Evolutionary conservation across 2,113 vertebrate genomes (phyloP), one percentile per base, ranked within the genome.

Genomic region (Notiomystis cincta): DNA sequence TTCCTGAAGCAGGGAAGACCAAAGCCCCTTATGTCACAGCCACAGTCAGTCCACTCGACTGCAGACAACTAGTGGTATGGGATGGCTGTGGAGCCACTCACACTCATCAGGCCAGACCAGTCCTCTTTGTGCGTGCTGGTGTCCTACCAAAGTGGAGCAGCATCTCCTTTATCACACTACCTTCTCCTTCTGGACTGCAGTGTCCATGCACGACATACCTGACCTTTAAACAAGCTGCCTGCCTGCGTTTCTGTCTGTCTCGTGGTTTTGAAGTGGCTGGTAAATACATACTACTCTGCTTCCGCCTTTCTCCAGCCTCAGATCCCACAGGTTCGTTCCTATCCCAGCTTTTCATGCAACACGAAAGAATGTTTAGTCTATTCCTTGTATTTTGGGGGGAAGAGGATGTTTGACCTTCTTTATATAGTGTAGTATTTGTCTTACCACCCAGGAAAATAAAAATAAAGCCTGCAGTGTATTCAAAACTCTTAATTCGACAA

Each of bases 51-150:
- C 77, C 76, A 82, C 72, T 80, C 60, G 15, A 89, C 15, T 90
- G 88, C 96, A 96, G 97, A 91, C 90, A 95, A 30, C 51, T 23
- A 72, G 71, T 28, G 75, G 79, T 86, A 84, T 89, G 82, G 82
- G 75, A 80, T 38, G 37, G 48, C 30, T 44, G 76, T 54, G 33
- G 9, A 81, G 69, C 37, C 64, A 80, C 90, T 87, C 38, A 8
- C 1, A 1, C n/a, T 60, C 97, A 95, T 91, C 66, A 95, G 64
- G 45, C 45, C 82, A 79, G 84, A 58, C 25, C 87, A 81, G 82
- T 11, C 67, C 1, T 10, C 75, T 81, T 70, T 54, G 38, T 94
- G 77, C 28, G 9, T 86, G 66, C 82, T 54, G 24, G 69, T 71
- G 56, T 91, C 84, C 93, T 72, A 82, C 82, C 50, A 58, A 84